Evolutionary conservation across 2,113 vertebrate genomes (phyloP).

Genomic region (Centropus bengalensis): DNA sequence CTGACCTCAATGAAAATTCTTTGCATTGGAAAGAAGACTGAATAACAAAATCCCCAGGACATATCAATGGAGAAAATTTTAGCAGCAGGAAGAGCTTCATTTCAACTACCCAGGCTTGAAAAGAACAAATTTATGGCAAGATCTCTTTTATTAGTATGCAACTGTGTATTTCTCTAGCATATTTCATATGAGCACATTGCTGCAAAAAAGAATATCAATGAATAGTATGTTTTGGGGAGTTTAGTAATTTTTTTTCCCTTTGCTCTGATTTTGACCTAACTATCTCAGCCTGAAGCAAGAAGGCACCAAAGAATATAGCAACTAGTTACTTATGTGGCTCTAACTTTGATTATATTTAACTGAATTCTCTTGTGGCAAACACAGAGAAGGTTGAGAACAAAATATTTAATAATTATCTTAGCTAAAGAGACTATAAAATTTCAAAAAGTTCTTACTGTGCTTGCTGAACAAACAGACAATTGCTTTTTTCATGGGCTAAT

Average conservation of each 20-base stretch:
- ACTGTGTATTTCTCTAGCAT: background rate
- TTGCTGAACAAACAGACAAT: constrained; percentile 12
- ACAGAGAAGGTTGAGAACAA: background rate
- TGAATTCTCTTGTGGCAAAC: background rate
- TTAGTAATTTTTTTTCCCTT: background rate
- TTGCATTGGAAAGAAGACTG: background rate
- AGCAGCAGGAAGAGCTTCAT: background rate
- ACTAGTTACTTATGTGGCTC: background rate
- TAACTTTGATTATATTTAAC: background rate
- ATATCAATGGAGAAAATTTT: background rate
- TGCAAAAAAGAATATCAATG: background rate
- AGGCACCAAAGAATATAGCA: background rate
- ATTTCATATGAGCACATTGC: background rate
- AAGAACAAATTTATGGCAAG: background rate
- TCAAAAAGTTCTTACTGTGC: background rate
- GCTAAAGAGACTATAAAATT: background rate
- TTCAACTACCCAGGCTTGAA: background rate
- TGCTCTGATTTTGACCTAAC: background rate
- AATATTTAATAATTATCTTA: constrained; percentile 10
- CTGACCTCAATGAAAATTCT: background rate
- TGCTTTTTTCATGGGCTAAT: background rate
- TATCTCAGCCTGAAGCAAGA: background rate
- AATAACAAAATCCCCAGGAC: background rate
- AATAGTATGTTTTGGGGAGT: background rate
- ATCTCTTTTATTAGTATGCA: background rate